Evolutionary conservation across 2,797 vertebrate genomes (phyloP).

Genomic region (Numenius phaeopus): DNA sequence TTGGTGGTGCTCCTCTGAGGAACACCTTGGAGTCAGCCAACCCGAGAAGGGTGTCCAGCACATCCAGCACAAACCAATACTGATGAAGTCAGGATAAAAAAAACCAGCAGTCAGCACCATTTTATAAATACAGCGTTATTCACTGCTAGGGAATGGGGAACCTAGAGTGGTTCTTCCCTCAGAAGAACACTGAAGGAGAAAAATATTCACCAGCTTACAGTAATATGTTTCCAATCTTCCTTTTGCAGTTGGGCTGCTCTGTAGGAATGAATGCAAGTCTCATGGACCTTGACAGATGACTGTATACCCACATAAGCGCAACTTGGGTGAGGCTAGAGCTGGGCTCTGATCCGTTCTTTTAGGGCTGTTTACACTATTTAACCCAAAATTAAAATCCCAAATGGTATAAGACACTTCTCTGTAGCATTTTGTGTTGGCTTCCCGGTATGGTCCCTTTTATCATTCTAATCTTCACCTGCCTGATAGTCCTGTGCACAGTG

Average conservation of each 20-base stretch:
- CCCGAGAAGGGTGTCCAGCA: not conserved
- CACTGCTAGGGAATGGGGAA: not conserved
- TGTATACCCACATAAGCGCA: not conserved
- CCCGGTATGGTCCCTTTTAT: not conserved
- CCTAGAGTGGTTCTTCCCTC: not conserved
- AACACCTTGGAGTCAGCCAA: not conserved
- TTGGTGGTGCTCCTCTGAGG: not conserved
- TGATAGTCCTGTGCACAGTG: not conserved
- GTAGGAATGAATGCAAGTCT: not conserved
- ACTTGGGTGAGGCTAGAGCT: not conserved
- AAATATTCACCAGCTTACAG: not conserved
- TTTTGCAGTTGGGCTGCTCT: not conserved
- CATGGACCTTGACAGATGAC: not conserved
- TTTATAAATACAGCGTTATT: not conserved
- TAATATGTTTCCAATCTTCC: not conserved
- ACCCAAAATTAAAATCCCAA: not conserved
- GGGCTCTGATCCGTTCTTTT: not conserved
- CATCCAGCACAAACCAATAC: not conserved
- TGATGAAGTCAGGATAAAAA: not conserved
- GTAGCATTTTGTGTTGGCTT: not conserved
- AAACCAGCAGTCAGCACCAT: not conserved
- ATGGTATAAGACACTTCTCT: not conserved
- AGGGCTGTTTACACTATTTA: not conserved
- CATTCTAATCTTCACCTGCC: not conserved
- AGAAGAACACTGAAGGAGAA: not conserved